Percentiles rank a stretch among this genome's conserved stretches.
These are phyloP conservation scores for Macrocentrus cingulum DNA, from an alignment of 1,140 invertebrate species.

Conservation along the genomic window DNA sequence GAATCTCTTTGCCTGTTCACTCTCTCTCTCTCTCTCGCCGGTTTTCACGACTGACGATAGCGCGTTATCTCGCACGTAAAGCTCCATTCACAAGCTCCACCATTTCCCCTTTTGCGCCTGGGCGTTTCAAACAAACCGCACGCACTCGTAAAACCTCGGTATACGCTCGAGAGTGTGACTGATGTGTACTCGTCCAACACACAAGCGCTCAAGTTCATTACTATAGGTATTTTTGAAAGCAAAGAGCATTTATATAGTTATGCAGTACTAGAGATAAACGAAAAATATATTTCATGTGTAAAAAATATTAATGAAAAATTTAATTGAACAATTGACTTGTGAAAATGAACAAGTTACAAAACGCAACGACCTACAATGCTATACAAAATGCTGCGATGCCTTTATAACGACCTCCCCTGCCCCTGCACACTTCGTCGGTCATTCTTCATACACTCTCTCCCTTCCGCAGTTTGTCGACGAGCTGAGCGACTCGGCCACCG, in stretches of 20 bases:
- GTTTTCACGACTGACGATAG: slow-evolving; percentile 4
- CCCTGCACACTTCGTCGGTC: not conserved
- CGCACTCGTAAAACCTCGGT: slow-evolving; percentile 8
- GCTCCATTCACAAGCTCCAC: slow-evolving; percentile 2
- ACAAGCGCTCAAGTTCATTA: too few species aligned
- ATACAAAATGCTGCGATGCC: slow-evolving; percentile 49
- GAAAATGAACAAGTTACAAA: slow-evolving; percentile 54
- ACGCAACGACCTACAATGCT: slow-evolving; percentile 57
- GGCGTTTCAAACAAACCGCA: slow-evolving; percentile 8
- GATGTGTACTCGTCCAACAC: slow-evolving; percentile 1
- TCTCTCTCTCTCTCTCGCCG: slow-evolving; percentile 4
- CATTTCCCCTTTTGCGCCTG: not conserved
- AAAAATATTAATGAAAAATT: too few species aligned
- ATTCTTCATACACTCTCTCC: slow-evolving; percentile 10
- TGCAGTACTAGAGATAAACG: too few species aligned
- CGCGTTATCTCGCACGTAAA: slow-evolving; percentile 14
- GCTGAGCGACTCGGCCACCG: too few species aligned
- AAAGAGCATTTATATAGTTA: too few species aligned
- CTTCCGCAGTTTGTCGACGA: too few species aligned
- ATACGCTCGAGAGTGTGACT: not conserved
- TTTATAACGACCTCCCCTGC: slow-evolving; percentile 30
- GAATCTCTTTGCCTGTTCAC: slow-evolving; percentile 3
- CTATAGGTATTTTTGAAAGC: too few species aligned
- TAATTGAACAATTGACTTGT: slow-evolving; percentile 19
- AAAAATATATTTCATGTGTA: too few species aligned